Evolutionary conservation across 2,888 invertebrate species (phyloP), one percentile per base, ranked within the genome.

Genomic region (Conomelus anceps): DNA sequence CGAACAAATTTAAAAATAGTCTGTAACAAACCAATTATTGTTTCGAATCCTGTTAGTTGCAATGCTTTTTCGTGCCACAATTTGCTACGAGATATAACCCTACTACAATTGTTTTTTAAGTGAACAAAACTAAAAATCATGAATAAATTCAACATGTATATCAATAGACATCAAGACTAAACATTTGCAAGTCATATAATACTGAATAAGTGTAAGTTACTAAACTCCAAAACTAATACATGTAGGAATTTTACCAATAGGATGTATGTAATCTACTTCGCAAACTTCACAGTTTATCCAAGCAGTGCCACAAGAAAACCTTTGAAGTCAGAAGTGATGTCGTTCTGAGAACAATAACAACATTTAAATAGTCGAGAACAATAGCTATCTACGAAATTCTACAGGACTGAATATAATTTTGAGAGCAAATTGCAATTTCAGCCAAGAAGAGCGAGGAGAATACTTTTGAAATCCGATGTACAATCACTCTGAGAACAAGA

Each of bases 291-390:
- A 63, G 63, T 86, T 89, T 88, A 89, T 85, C 88, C 90, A 11
- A 91, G 90, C 88, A 91, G 41, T 13, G 90, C 89, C 22, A 90
- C 90, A 88, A 92, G 90, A 24, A 92, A 90, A 88, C 89, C 90
- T 91, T 92, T 92, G 90, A 91, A 91, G 24, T 92, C 92, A 0
- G 90, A 90, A 34, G 89, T 90, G 87, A 91, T 91, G 89, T 91
- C 91, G 26, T 85, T 90, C 92, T 92, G 91, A 89, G 90, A 89
- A 91, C 34, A 89, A 89, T 89, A 90, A 34, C 89, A 90, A 88
- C 90, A 63, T 89, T 87, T 26, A n/a, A 90, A 84, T 86, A 90
- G 85, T 86, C n/a, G n/a, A 63, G n/a, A 63, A 3, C 63, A 63
- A 63, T n/a, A n/a, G n/a, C 7, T n/a, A 63, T n/a, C 63, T n/a